Evolutionary conservation across 2,113 vertebrate genomes (phyloP), one percentile per base, ranked within the genome.

Genomic region (Peucedramus taeniatus): DNA sequence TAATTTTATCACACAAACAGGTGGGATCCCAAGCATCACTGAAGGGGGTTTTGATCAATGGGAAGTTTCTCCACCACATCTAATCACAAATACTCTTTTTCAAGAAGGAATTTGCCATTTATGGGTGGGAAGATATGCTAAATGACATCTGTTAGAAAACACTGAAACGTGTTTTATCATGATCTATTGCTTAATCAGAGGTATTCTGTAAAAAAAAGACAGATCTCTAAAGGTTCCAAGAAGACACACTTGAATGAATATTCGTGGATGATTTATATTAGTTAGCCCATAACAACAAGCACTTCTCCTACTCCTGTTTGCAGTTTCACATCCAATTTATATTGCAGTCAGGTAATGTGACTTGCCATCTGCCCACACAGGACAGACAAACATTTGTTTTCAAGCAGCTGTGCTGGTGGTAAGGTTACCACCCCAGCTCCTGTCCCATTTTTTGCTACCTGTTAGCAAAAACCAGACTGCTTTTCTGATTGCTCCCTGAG

Each of bases 311-410:
- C 51, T 87, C 49, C 35, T 42, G 28, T 83, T 93, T 57, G 65
- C 80, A 33, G 10, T 61, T 95, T 75, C 77, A 61, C 42, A 59
- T 35, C 57, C 39, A 60, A 72, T 94, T 83, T 60, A 11, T 57
- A 53, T 49, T 79, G 39, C 22, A 85, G 74, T 69, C 78, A 72
- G 81, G 63, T 57, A 60, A 76, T 35, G 37, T 50, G n/a, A 85
- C 75, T 66, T 77, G 84, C 79, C 76, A 81, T 81, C 75, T 94
- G 89, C 51, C 86, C 51, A n/a, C 40, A 54, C 24, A 70, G 42
- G 89, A 83, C 37, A 87, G 53, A 72, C 82, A 94, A 92, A 88
- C 66, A 82, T 69, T 96, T 90, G 74, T 76, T 84, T 94, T n/a
- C 81, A 31, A 82, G 79, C 81, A 95, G 81, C 90, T 96, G 90